Percentiles rank a stretch among this genome's conserved stretches.
Evolutionary conservation across 2,797 vertebrate species (phyloP).

Genomic region (Falco columbarius): DNA sequence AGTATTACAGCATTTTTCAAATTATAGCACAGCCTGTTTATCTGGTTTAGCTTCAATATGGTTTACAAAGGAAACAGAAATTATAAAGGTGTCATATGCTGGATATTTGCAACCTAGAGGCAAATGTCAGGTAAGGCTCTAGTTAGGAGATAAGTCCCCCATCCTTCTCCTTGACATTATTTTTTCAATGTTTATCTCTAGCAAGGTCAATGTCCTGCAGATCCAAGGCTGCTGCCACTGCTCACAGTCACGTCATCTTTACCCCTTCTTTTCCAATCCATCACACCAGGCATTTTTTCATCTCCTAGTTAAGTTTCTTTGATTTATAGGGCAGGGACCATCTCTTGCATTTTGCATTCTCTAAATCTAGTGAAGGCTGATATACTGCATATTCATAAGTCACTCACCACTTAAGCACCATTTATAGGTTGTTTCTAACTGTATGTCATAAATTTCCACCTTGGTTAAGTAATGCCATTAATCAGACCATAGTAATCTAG

Average conservation of each 20-base stretch:
- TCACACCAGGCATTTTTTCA: background rate
- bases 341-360: background rate
- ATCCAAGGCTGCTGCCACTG: background rate
- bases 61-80: background rate
- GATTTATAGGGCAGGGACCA: background rate
- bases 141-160: background rate
- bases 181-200: background rate
- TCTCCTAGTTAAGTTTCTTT: background rate
- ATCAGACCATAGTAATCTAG: background rate
- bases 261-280: background rate
- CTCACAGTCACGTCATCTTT: background rate
- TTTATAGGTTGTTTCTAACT: background rate
- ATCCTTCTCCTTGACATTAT: background rate
- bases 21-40: background rate
- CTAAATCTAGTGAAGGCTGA: background rate
- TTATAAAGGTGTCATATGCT: background rate
- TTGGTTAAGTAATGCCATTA: background rate
- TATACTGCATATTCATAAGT: background rate
- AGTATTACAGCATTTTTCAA: conserved; percentile 11
- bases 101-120: background rate
- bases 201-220: background rate
- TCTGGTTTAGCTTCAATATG: background rate
- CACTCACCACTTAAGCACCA: background rate
- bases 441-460: background rate
- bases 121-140: background rate